Percentiles rank a stretch among this genome's conserved stretches.
These are phyloP conservation scores for Harpagifer antarcticus DNA, from an alignment of 2,797 vertebrate genomes.

Conservation along the genomic window DNA sequence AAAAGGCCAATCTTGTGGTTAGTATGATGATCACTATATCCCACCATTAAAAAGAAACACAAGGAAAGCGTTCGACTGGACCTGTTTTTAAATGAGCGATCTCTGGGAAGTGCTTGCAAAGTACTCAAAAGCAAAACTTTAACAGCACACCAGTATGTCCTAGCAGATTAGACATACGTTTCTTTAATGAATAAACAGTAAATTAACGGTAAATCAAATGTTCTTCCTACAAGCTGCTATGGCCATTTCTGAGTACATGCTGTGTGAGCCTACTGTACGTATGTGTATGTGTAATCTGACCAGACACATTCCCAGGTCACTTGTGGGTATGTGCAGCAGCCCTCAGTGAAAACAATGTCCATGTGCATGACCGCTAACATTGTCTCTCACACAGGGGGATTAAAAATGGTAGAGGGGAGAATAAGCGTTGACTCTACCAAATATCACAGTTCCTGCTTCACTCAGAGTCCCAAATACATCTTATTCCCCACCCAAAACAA, in stretches of 20 bases:
- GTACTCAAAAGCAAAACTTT: neutral
- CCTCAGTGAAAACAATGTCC: slow-evolving; percentile 70
- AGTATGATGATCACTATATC: slow-evolving; percentile 27
- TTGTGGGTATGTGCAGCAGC: slow-evolving; percentile 33
- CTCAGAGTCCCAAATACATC: slow-evolving; percentile 33
- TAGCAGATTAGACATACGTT: neutral
- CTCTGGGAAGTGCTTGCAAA: neutral
- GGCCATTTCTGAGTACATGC: slow-evolving; percentile 14
- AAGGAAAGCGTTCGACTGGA: slow-evolving; percentile 27
- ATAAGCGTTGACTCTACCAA: slow-evolving; percentile 61
- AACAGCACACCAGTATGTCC: too few relatives aligned
- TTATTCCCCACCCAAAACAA: slow-evolving; percentile 23
- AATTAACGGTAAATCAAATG: slow-evolving; percentile 10
- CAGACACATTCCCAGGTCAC: too few relatives aligned
- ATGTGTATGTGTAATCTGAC: too few relatives aligned
- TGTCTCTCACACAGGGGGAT: slow-evolving; percentile 58
- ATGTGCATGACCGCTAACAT: slow-evolving; percentile 64
- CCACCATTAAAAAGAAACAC: slow-evolving; percentile 24
- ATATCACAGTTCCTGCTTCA: slow-evolving; percentile 56
- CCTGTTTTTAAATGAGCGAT: slow-evolving; percentile 23
- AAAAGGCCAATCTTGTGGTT: slow-evolving; percentile 41
- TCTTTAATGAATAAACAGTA: neutral
- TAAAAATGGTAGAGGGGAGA: slow-evolving; percentile 56
- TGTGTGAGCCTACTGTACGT: slow-evolving; percentile 5
- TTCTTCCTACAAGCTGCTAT: slow-evolving; percentile 3